A percentile compares a stretch with the other conserved stretches of the same genome.
Evolutionary conservation across 2,113 vertebrate genomes (phyloP).

Genomic region (Chionomys nivalis): DNA sequence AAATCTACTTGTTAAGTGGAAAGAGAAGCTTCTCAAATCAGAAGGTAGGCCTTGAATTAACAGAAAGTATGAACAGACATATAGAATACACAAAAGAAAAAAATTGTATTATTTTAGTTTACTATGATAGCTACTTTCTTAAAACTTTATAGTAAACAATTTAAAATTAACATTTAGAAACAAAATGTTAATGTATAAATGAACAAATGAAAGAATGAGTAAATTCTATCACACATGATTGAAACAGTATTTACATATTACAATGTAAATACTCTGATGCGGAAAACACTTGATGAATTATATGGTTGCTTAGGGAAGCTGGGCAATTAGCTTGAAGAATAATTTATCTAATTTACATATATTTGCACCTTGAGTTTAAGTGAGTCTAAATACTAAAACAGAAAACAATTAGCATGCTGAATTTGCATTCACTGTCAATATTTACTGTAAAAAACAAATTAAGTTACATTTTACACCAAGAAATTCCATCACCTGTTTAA

Average conservation of each 20-base stretch:
- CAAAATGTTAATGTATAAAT: background rate
- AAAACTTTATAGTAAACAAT: background rate
- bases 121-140: background rate
- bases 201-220: background rate
- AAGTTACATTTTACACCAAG: conserved; percentile 41
- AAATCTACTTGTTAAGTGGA: background rate
- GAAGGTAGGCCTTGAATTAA: background rate
- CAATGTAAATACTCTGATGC: background rate
- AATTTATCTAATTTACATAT: conserved; percentile 56
- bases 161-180: background rate
- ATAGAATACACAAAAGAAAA: background rate
- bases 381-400: conserved; percentile 5
- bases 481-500: background rate
- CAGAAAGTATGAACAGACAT: background rate
- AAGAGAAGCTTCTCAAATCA: background rate
- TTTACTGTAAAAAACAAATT: conserved; percentile 51
- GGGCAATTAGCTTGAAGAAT: conserved; percentile 52
- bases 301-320: background rate
- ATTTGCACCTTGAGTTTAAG: conserved; percentile 38
- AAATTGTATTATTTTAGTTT: background rate
- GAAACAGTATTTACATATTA: background rate
- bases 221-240: background rate
- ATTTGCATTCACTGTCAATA: conserved; percentile 44
- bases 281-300: conserved; percentile 7
- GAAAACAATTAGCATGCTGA: background rate